Evolutionary conservation across 2,888 invertebrate genomes (phyloP), one percentile per base, ranked within the genome.

Genomic region (Oscheius sp.): DNA sequence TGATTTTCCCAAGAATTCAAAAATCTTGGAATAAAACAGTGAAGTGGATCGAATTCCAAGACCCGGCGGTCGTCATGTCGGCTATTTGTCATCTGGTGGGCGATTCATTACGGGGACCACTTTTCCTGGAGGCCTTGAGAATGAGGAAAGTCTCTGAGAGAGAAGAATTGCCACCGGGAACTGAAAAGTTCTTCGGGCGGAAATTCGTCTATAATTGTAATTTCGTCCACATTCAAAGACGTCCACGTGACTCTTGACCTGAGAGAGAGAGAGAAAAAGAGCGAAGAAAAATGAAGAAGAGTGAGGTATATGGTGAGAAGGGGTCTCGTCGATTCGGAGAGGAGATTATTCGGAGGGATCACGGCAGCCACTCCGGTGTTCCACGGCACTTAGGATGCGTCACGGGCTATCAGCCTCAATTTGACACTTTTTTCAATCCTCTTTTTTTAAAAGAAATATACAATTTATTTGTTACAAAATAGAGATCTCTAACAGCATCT

Each of bases 401-500:
- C 52, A 27, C 25, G 29, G 12, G 29, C 25, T 27, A 52, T 52
- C 52, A 27, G 27, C 5, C 6, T 27, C 52, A 20, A 27, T 25
- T 52, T 52, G 25, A 27, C 52, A 27, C 29, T 20, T 15, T 52
- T 42, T 20, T 42, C n/a, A 37, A 12, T 37, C 37, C 23, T 23
- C 3, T 12, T 42, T 42, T 12, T 12, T 48, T 25, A n/a, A 17
- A 45, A 45, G 17, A 17, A 45, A 45, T 6, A 45, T 17, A 34
- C 46, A 37, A 37, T 37, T 12, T 6, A 6, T 37, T 10, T 37
- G 6, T 12, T 37, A 37, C 37, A 37, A 12, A 10, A 37, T 37
- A 20, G 0, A 17, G 55, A 55, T 2, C n/a, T 33, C 23, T 72
- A 79, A 67, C 77, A 77, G 57, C 76, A 74, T n/a, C 72, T 61